Base-by-base conservation (phyloP, 2,797 vertebrate genomes). In the Lindbergichthys nudifrons region DNA sequence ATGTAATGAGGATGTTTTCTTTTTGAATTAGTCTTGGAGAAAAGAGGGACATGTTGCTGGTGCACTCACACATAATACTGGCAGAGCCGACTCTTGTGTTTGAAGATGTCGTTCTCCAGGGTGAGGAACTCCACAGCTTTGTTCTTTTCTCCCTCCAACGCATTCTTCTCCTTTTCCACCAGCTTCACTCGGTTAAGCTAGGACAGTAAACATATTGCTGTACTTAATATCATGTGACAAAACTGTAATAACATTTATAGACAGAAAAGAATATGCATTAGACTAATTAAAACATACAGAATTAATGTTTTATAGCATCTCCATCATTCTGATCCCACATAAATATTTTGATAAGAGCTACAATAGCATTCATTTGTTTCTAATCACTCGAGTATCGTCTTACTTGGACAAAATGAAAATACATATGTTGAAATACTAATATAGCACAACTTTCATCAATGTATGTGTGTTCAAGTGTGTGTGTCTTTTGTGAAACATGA, bases 151-250 rank as follows among this genome's bases (percentile, higher is more conserved):
- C 90, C 96, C 89, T 99, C 98, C 90, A 99, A 92, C 58, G 96
- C 93, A 79, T 97, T 96, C 81, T 99, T 99, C 93, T 99, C 98
- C 87, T 97, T 99, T 91, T 99, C 98, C 69, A 99, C 97, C 46
- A 98, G 89, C 87, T 99, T 99, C 63, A 98, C 96, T 89, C 98
- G 93, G 87, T 99, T 99, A 81, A 99, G 94, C 98, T 99, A 70
- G 14, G 8, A 70, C 16, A 89, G 43, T 32, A 30, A 78, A 87
- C 57, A 86, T 13, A 82, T 39, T 13, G 3, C 14, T 59, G 39
- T n/a, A 51, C 10, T 81, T 76, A 65, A 70, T 56, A 54, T 69
- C n/a, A 82, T 14, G 13, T 48, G 9, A 64, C 15, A 68, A 13
- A 65, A 23, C 42, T 12, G 51, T 5, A 39, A 60, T 15, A 16